These are phyloP conservation scores for Leptinotarsa texana DNA, from an alignment of 1,140 invertebrate genomes.

Conservation along the genomic window DNA sequence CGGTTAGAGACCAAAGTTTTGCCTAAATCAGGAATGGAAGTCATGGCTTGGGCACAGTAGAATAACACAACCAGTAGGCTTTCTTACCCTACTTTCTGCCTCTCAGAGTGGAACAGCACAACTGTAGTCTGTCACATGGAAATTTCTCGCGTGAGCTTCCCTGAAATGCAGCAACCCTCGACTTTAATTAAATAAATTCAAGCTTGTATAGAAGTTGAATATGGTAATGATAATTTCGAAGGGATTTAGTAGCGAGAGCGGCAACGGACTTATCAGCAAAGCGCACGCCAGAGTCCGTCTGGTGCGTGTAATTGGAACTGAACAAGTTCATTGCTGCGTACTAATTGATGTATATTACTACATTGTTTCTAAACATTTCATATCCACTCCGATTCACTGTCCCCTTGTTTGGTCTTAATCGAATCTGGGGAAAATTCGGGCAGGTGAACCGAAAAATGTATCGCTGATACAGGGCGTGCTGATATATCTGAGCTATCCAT, in stretches of 20 bases:
- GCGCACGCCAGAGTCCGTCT: conserved; percentile 51
- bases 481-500: no score
- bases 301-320: conserved; percentile 57
- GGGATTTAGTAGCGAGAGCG: conserved; percentile 22
- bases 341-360: conserved; percentile 56
- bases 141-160: neutral
- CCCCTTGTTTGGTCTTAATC: conserved; percentile 27
- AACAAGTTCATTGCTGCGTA: conserved; percentile 56
- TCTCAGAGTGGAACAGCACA: no score
- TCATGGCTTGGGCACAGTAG: no score
- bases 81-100: no score
- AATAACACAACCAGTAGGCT: no score
- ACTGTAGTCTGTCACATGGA: no score
- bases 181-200: conserved; percentile 7
- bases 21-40: no score
- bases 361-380: conserved; percentile 53
- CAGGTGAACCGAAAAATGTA: neutral
- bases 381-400: conserved; percentile 25
- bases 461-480: neutral
- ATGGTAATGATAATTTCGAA: conserved; percentile 23
- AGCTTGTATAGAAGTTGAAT: conserved; percentile 16
- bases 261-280: conserved; percentile 48
- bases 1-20: no score
- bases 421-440: conserved; percentile 15
- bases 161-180: neutral